Conservation (phyloP, 2,113 vertebrate species). For the Chrysemys picta region DNA sequence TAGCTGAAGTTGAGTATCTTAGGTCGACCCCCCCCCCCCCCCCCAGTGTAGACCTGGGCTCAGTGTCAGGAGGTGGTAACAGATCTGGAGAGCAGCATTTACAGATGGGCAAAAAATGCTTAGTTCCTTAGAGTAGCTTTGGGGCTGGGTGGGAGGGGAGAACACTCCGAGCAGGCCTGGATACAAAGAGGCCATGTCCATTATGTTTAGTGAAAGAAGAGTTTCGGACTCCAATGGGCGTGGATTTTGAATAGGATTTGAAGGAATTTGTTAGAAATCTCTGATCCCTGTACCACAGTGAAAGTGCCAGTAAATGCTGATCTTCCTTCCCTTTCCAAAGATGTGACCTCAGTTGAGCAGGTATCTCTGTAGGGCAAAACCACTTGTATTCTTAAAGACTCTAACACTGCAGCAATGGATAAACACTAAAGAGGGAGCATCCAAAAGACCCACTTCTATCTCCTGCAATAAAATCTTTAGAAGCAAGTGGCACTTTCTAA, state of each 20-base stretch:
- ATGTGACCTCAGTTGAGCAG: background rate
- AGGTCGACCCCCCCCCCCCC: too few relatives aligned
- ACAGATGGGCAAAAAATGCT: background rate
- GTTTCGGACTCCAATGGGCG: background rate
- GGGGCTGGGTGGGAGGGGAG: background rate
- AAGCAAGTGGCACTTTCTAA: background rate
- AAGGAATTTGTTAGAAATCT: background rate
- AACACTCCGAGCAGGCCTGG: background rate
- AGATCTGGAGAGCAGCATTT: background rate
- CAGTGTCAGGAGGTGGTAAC: background rate
- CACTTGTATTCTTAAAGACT: background rate
- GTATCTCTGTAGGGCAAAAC: background rate
- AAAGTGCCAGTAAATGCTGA: background rate
- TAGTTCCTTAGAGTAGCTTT: background rate
- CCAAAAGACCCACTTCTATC: background rate
- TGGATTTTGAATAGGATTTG: background rate
- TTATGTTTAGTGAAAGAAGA: background rate
- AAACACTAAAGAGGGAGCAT: background rate
- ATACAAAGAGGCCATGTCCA: fast-evolving
- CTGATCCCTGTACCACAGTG: background rate
- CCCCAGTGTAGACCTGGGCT: too few relatives aligned
- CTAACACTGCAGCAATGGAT: background rate
- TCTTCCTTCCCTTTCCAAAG: background rate
- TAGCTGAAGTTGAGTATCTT: too few relatives aligned
- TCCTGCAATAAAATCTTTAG: background rate